These are phyloP conservation scores for Bombycilla garrulus DNA, from an alignment of 2,113 vertebrate genomes.

Conservation along the genomic window DNA sequence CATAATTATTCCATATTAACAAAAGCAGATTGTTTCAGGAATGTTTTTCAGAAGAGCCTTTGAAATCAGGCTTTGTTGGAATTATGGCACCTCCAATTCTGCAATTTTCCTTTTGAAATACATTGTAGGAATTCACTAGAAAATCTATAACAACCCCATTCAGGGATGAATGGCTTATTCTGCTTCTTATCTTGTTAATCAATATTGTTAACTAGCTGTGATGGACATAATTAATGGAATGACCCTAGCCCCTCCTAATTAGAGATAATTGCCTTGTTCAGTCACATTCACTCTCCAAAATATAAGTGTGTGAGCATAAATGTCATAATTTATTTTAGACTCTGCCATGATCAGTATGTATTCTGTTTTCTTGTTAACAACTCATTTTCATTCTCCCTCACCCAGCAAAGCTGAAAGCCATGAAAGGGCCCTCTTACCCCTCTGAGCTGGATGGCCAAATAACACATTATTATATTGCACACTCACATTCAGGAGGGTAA, in stretches of 20 bases:
- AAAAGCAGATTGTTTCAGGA: slow-evolving; percentile 30
- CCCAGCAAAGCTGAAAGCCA: not conserved
- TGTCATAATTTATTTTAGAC: not conserved
- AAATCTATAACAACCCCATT: not conserved
- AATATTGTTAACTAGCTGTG: slow-evolving; percentile 53
- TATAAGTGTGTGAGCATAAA: not conserved
- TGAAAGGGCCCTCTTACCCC: not conserved
- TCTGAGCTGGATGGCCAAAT: not conserved
- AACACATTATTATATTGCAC: not conserved
- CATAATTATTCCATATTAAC: slow-evolving; percentile 34
- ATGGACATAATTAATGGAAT: slow-evolving; percentile 40
- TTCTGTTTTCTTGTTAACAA: slow-evolving; percentile 12
- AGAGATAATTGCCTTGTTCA: slow-evolving; percentile 19
- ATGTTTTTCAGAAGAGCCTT: slow-evolving; percentile 1
- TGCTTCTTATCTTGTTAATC: slow-evolving; percentile 50
- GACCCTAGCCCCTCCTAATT: not conserved
- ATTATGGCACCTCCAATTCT: not conserved
- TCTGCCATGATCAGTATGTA: not conserved
- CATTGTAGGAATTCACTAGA: not conserved
- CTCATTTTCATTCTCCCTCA: not conserved
- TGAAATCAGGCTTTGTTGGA: not conserved
- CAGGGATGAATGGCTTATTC: slow-evolving; percentile 3
- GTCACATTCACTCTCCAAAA: not conserved
- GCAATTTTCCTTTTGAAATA: slow-evolving; percentile 22
- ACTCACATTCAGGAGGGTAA: not conserved